Evolutionary conservation across 2,888 invertebrate species (phyloP).

Genomic region (Melieria crassipennis): DNA sequence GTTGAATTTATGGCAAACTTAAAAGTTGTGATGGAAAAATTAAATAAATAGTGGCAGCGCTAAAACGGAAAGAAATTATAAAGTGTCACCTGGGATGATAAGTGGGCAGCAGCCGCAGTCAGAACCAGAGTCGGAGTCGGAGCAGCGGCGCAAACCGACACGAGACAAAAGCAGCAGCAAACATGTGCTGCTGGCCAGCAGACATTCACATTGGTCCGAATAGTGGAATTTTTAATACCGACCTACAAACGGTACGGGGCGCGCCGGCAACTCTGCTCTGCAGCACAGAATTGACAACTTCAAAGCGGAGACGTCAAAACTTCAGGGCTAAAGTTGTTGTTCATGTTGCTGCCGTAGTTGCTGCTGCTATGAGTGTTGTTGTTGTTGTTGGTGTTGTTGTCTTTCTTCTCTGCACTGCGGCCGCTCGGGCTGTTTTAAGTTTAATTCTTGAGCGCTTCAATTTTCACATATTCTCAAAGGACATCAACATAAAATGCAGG

Average conservation of each 20-base stretch:
- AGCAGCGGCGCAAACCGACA: neutral
- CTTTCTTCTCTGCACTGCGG: neutral
- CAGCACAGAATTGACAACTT: slow-evolving; percentile 30
- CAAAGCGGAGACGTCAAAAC: slow-evolving; percentile 34
- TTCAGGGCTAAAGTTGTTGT: slow-evolving; percentile 28
- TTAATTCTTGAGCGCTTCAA: slow-evolving; percentile 59
- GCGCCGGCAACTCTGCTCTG: no score
- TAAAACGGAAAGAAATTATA: slow-evolving; percentile 66
- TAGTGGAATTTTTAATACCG: neutral
- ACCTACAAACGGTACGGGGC: neutral
- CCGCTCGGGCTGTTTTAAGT: slow-evolving; percentile 45
- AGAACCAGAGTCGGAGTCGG: neutral
- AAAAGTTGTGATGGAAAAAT: slow-evolving; percentile 64
- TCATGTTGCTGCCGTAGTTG: no score
- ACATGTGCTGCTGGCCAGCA: no score
- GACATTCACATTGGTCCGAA: no score
- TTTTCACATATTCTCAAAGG: slow-evolving; percentile 61
- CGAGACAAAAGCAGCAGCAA: neutral
- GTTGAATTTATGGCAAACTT: slow-evolving; percentile 51
- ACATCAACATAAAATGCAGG: slow-evolving; percentile 59
- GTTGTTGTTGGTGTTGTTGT: slow-evolving; percentile 11
- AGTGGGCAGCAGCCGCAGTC: slow-evolving; percentile 56
- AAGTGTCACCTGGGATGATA: slow-evolving; percentile 66
- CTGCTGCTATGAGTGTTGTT: neutral
- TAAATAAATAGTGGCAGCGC: slow-evolving; percentile 65